phyloP scores from a whole-genome alignment of 2,797 vertebrate species.

The Chrosomus eos region DNA sequence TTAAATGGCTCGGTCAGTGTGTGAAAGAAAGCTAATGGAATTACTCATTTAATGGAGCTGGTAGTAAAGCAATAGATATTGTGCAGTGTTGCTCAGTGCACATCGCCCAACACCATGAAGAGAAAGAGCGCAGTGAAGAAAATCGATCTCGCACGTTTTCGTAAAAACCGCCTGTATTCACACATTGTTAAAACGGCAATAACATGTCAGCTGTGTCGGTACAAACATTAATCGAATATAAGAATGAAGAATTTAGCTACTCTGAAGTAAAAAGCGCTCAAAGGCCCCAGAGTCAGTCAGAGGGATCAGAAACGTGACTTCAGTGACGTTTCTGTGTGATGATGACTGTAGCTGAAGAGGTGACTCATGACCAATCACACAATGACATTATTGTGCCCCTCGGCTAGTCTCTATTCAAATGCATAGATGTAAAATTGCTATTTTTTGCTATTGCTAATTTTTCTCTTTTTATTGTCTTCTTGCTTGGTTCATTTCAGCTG shows the following conservation, averaged over 20 bases:
- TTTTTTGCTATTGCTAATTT: constrained; percentile 19
- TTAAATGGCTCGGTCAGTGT: constrained; percentile 4
- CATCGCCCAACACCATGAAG: not conserved
- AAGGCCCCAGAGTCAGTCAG: not conserved
- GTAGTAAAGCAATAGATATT: not conserved
- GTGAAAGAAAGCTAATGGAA: constrained; percentile 45
- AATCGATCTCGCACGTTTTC: not conserved
- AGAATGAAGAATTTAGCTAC: not conserved
- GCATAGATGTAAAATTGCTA: constrained; percentile 2
- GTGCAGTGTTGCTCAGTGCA: not conserved
- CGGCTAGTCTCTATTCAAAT: not conserved
- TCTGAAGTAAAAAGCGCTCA: not conserved
- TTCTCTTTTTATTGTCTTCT: not conserved
- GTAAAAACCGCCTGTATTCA: not conserved
- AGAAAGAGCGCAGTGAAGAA: not conserved
- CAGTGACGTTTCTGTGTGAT: not conserved
- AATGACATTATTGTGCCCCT: constrained; percentile 14
- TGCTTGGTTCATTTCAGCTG: not conserved
- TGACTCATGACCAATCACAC: constrained; percentile 27
- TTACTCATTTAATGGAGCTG: constrained; percentile 36
- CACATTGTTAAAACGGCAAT: constrained; percentile 10
- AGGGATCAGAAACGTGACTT: not conserved
- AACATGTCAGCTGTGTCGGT: not conserved
- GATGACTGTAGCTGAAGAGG: constrained; percentile 4
- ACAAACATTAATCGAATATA: constrained; percentile 3